phyloP scores from a whole-genome alignment of 2,797 vertebrate species.

The Percopsis omiscomaycus region DNA sequence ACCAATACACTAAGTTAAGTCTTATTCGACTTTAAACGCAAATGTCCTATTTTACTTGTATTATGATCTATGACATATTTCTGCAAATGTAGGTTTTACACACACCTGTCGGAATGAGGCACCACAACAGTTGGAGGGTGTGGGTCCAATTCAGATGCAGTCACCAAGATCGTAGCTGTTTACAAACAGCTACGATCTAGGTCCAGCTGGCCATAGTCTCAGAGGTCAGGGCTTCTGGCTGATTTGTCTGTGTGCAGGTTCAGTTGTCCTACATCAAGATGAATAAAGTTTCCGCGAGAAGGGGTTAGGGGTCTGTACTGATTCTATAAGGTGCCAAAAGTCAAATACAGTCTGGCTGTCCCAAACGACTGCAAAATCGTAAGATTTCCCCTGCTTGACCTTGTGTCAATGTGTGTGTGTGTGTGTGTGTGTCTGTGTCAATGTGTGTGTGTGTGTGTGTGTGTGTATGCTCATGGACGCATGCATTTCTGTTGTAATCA shows the following conservation, averaged over 20 bases:
- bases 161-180: not conserved
- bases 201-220: not conserved
- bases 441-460: not conserved
- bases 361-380: conserved; percentile 22
- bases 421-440: conserved; percentile 4
- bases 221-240: conserved; percentile 12
- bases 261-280: not conserved
- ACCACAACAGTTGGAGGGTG: not conserved
- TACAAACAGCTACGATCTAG: not conserved
- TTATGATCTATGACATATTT: too few relatives aligned
- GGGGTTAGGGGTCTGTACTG: not conserved
- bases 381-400: conserved; percentile 9
- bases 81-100: not conserved
- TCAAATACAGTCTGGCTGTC: conserved; percentile 10
- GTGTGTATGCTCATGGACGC: not conserved
- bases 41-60: too few relatives aligned
- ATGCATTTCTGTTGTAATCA: not conserved
- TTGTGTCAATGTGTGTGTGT: not conserved
- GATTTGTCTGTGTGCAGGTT: conserved; percentile 4
- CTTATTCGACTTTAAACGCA: too few relatives aligned
- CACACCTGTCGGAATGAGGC: not conserved
- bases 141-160: not conserved
- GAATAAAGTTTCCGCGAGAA: too few relatives aligned
- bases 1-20: too few relatives aligned
- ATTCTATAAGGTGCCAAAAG: conserved; percentile 1